A percentile compares a stretch with the other conserved stretches of the same genome.
Conservation (phyloP, 2,113 vertebrate species). For the Fregetta grallaria region DNA sequence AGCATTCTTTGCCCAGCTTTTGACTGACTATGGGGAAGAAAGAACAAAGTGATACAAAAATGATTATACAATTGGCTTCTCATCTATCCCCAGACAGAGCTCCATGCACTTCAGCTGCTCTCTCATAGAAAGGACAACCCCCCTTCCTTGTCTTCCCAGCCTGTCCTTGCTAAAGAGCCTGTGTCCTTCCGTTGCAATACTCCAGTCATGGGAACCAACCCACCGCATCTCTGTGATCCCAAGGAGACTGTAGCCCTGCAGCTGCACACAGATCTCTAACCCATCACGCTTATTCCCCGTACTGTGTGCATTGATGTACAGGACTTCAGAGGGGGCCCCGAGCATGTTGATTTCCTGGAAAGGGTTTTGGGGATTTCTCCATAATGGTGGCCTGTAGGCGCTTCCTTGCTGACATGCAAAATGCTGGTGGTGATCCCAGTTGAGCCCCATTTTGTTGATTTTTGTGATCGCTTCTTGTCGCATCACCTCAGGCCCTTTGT, state of each 20-base stretch:
- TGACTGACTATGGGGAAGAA: not conserved
- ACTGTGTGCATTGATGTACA: too few relatives aligned
- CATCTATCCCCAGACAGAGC: not conserved
- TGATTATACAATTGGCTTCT: not conserved
- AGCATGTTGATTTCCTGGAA: not conserved
- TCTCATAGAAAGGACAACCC: not conserved
- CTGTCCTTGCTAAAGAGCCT: not conserved
- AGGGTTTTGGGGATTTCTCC: not conserved
- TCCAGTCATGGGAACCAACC: not conserved
- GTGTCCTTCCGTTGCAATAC: not conserved
- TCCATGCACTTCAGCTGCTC: not conserved
- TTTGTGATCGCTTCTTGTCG: not conserved
- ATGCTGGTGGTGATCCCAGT: not conserved
- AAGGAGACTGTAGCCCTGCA: not conserved
- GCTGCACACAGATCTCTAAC: not conserved
- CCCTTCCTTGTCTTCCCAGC: not conserved
- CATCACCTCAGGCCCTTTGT: not conserved
- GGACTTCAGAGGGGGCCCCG: not conserved
- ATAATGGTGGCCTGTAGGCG: not conserved
- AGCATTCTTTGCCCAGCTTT: not conserved
- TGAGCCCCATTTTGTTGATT: not conserved
- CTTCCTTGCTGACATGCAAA: not conserved
- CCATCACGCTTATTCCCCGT: not conserved
- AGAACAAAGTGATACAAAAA: not conserved
- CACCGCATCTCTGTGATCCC: not conserved